phyloP scores from a whole-genome alignment of 2,113 vertebrate genomes.

The Podiceps cristatus region DNA sequence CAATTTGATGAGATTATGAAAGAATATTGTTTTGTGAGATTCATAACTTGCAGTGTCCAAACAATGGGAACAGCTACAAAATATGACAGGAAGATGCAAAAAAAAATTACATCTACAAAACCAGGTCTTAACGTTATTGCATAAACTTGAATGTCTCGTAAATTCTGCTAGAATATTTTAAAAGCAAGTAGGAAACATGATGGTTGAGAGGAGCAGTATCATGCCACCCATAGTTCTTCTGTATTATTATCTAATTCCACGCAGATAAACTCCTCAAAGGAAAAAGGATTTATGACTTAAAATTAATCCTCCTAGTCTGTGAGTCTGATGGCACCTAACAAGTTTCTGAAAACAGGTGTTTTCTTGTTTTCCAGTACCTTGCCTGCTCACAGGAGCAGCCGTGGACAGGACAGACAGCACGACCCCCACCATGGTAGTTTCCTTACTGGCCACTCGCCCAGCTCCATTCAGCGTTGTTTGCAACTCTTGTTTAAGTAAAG shows the following conservation, averaged over 20 bases:
- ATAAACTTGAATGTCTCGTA: not conserved
- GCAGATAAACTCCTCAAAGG: not conserved
- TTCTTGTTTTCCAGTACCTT: not conserved
- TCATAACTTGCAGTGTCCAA: not conserved
- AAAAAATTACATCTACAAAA: not conserved
- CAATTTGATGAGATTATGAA: not conserved
- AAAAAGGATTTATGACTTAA: not conserved
- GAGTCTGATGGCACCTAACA: not conserved
- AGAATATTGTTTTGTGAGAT: not conserved
- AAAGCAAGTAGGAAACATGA: not conserved
- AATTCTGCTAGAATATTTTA: not conserved
- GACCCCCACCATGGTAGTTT: not conserved
- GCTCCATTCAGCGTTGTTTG: not conserved
- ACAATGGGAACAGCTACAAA: not conserved
- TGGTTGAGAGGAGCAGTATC: not conserved
- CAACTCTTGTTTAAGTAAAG: not conserved
- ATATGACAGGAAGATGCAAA: not conserved
- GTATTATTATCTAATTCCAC: not conserved
- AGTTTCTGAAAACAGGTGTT: not conserved
- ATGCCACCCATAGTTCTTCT: not conserved
- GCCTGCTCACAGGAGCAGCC: not conserved
- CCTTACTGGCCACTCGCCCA: not conserved
- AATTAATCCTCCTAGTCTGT: not conserved
- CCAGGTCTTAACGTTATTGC: not conserved
- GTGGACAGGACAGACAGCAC: not conserved